Base-by-base conservation (phyloP, 2,797 vertebrate genomes). In the Rhodeus uyekii region DNA sequence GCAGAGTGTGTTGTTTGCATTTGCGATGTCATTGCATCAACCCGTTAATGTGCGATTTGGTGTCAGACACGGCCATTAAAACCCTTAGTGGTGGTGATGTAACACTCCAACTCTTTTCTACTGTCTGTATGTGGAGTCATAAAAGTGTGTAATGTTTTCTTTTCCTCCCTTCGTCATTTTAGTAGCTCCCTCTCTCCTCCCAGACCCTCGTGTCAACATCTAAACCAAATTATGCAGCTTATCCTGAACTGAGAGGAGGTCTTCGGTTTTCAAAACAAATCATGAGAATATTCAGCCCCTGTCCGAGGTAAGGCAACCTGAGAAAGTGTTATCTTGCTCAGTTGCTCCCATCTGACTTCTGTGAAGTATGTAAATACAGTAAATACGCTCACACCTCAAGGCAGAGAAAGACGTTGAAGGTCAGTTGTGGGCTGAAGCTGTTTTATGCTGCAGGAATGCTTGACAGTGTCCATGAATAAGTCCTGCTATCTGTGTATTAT, bases 1-100 rank as follows among this genome's bases (percentile, higher is more conserved):
- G 72, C 6, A 2, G 44, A 76, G 53, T 64, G 42, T 53, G 39
- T 82, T 82, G 63, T 77, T 83, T 64, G 63, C 44, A 75, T 82
- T 76, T 48, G 55, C 60, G 73, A 36, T 76, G 78, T 42, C 80
- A 53, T 82, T 58, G 55, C 76, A 76, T 60, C 72, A 82, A 80
- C 71, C 83, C 80, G 83, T 71, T 72, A 82, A 61, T 63, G 74
- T 61, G 55, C 18, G 1, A 10, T 44, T 63, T 34, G 55, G 53
- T 76, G 55, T 76, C 55, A 61, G 73, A 60, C 76, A 44, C 22
- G 18, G 78, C 76, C 76, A 82, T 72, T 61, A 58, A 76, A 76
- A 74, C 67, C 55, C 6, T 42, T 48, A 67, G 64, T 22, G 67
- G 48, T 29, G 78, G 9, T 39, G 32, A 39, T 73, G 74, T 27